A percentile compares a stretch with the other conserved stretches of the same genome.
phyloP scores from a whole-genome alignment of 2,888 invertebrate genomes.

The Calameuta pallipes region DNA sequence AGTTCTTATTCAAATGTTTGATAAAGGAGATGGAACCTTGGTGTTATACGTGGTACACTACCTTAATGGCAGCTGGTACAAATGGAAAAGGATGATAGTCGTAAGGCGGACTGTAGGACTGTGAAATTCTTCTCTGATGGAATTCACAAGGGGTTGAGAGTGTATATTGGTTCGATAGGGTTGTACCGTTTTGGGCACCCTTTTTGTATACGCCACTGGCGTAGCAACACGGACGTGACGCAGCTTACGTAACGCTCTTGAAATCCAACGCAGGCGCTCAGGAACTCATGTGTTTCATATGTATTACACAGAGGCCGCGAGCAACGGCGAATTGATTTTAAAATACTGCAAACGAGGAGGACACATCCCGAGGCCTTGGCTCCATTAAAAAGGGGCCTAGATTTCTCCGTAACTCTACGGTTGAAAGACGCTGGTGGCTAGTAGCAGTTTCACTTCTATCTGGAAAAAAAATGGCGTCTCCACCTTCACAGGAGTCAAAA shows the following conservation, averaged over 20 bases:
- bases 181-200: not conserved
- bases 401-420: not conserved
- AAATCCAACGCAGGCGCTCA: not conserved
- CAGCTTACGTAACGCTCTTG: constrained; percentile 14
- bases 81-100: not conserved
- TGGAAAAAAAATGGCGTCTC: not conserved
- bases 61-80: not conserved
- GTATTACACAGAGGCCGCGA: not conserved
- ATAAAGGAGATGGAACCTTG: not conserved
- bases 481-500: not conserved
- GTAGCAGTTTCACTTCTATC: not conserved
- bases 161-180: not conserved
- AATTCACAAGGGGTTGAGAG: not conserved
- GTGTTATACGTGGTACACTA: not conserved
- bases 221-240: constrained; percentile 3
- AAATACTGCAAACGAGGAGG: not conserved
- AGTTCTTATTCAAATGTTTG: not conserved
- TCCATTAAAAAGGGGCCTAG: not conserved
- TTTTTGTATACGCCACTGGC: constrained; percentile 9
- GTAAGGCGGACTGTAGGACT: not conserved
- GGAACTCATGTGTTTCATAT: not conserved
- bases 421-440: not conserved
- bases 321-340: not conserved
- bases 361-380: not conserved
- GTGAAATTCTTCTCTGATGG: not conserved